Evolutionary conservation across 2,888 invertebrate species (phyloP).

Genomic region (Rhogogaster chlorosoma): DNA sequence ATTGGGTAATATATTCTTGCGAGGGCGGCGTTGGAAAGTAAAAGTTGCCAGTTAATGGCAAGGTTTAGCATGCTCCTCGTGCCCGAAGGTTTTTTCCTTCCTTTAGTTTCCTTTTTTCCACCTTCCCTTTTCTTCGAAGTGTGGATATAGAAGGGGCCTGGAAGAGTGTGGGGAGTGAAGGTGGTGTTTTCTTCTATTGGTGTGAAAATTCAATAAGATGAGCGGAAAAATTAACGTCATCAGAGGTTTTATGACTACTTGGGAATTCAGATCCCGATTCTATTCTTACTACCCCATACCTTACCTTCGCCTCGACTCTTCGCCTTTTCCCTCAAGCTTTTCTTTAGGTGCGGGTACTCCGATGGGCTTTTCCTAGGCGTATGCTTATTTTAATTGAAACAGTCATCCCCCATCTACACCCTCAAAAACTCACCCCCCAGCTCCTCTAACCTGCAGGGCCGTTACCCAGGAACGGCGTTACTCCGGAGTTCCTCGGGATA

Average conservation of each 20-base stretch:
- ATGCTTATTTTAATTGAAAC: constrained; percentile 76
- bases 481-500: constrained; percentile 69
- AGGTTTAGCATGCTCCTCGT: constrained; percentile 48
- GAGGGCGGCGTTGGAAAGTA: constrained; percentile 28
- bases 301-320: background rate
- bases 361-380: constrained; percentile 55
- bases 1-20: constrained; percentile 44
- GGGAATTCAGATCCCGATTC: constrained; percentile 71
- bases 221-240: constrained; percentile 48
- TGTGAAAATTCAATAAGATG: constrained; percentile 46
- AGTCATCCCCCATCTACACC: constrained; percentile 58
- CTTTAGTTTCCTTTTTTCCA: background rate
- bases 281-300: background rate
- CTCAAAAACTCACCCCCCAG: background rate
- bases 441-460: constrained; percentile 26
- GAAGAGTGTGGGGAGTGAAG: background rate
- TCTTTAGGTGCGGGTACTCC: background rate
- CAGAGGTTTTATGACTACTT: constrained; percentile 68
- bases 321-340: background rate
- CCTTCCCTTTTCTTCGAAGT: background rate
- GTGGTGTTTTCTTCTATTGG: constrained; percentile 10
- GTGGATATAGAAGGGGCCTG: background rate
- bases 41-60: constrained; percentile 43
- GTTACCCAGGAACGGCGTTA: constrained; percentile 58
- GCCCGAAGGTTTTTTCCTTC: background rate